phyloP scores from a whole-genome alignment of 1,140 invertebrate genomes.

The Polypedilum pembai region DNA sequence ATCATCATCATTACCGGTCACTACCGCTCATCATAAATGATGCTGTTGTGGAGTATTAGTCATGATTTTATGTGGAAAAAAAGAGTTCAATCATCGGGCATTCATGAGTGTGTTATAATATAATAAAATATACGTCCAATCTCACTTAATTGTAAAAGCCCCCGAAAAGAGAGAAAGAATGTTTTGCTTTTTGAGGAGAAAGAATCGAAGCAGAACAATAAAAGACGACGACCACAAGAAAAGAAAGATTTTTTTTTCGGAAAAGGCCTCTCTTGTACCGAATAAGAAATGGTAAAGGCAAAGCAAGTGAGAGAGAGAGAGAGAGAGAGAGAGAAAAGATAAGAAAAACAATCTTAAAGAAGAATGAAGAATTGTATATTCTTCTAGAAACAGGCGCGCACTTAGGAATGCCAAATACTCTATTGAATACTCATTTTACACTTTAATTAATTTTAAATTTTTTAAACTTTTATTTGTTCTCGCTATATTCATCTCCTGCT shows the following conservation, averaged over 20 bases:
- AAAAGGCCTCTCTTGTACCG: background rate
- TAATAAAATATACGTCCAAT: too few species aligned
- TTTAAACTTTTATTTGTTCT: background rate
- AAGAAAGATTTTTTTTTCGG: background rate
- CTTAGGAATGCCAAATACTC: background rate
- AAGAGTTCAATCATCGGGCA: background rate
- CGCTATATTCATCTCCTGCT: too few species aligned
- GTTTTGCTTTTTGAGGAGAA: background rate
- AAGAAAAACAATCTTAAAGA: slow-evolving; percentile 12
- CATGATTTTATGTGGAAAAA: background rate
- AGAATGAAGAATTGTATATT: background rate
- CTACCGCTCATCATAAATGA: background rate
- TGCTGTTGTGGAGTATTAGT: background rate
- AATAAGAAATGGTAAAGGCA: background rate
- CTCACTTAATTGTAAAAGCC: background rate
- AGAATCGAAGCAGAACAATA: background rate
- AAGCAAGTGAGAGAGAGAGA: background rate
- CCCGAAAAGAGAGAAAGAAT: slow-evolving; percentile 11
- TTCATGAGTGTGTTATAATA: background rate
- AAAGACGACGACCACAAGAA: slow-evolving; percentile 9
- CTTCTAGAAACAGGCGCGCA: background rate
- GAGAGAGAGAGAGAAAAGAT: background rate
- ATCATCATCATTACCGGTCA: background rate
- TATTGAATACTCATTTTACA: background rate
- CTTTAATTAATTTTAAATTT: slow-evolving; percentile 8